These are phyloP conservation scores for Tachuris rubrigastra DNA, from an alignment of 2,113 vertebrate genomes.

Conservation along the genomic window DNA sequence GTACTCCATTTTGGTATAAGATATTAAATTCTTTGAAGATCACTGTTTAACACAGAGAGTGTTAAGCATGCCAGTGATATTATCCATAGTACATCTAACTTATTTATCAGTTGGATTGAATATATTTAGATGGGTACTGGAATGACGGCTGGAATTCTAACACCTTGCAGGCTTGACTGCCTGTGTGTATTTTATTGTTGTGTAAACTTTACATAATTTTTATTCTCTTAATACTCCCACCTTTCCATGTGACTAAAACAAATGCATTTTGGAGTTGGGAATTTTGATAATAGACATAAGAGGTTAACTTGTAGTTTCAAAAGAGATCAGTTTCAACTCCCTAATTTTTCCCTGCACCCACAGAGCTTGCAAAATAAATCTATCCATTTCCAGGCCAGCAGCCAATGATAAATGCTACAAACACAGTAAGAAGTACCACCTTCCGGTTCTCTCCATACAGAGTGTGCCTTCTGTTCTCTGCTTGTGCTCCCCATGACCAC, in stretches of 20 bases:
- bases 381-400: neutral
- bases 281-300: neutral
- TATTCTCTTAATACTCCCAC: neutral
- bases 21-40: neutral
- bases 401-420: neutral
- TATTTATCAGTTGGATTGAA: neutral
- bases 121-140: neutral
- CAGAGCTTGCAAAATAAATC: neutral
- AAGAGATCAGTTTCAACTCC: neutral
- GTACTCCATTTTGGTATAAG: neutral
- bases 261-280: neutral
- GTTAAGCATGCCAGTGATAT: neutral
- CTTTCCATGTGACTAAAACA: neutral
- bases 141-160: neutral
- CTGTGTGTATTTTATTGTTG: neutral
- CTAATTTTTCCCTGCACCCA: neutral
- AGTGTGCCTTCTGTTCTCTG: neutral
- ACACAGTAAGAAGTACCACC: neutral
- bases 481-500: neutral
- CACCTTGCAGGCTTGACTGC: neutral
- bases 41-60: neutral
- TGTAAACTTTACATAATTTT: neutral
- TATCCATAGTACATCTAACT: neutral
- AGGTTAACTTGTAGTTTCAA: neutral
- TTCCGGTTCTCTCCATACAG: neutral